A percentile compares a stretch with the other conserved stretches of the same genome.
phyloP scores from a whole-genome alignment of 2,888 invertebrate species.

The Eueremaeus valkanovi region DNA sequence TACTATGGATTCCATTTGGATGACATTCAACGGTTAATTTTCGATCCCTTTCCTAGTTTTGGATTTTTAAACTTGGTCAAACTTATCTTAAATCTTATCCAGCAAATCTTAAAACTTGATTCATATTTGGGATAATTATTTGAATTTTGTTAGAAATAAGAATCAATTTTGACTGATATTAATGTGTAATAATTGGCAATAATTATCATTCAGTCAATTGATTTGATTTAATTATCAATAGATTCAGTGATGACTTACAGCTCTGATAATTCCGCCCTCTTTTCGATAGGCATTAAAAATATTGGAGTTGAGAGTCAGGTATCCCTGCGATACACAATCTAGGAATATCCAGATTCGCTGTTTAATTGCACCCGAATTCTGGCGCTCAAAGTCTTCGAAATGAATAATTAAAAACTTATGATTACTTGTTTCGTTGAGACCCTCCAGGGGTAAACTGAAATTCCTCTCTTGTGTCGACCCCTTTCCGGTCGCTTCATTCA shows the following conservation, averaged over 20 bases:
- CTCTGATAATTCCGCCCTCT: constrained; percentile 4
- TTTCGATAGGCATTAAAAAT: constrained; percentile 19
- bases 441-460: not conserved
- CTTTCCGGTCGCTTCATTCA: not conserved
- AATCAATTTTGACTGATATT: not conserved
- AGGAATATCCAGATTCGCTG: not conserved
- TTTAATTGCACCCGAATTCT: not conserved
- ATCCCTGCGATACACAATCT: constrained; percentile 29
- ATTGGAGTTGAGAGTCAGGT: constrained; percentile 3
- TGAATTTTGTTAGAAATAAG: too few species aligned
- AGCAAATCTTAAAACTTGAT: too few species aligned
- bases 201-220: not conserved
- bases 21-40: not conserved
- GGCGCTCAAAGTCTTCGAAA: not conserved
- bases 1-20: not conserved
- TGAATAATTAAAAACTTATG: not conserved
- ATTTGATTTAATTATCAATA: not conserved
- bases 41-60: constrained; percentile 3
- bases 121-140: too few species aligned
- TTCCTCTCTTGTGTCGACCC: constrained; percentile 18
- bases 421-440: constrained; percentile 24
- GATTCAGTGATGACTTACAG: not conserved
- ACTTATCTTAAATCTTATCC: too few species aligned
- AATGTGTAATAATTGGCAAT: not conserved
- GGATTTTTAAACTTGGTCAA: too few species aligned